Conservation (phyloP, 2,797 vertebrate genomes). For the Acanthopagrus latus region DNA sequence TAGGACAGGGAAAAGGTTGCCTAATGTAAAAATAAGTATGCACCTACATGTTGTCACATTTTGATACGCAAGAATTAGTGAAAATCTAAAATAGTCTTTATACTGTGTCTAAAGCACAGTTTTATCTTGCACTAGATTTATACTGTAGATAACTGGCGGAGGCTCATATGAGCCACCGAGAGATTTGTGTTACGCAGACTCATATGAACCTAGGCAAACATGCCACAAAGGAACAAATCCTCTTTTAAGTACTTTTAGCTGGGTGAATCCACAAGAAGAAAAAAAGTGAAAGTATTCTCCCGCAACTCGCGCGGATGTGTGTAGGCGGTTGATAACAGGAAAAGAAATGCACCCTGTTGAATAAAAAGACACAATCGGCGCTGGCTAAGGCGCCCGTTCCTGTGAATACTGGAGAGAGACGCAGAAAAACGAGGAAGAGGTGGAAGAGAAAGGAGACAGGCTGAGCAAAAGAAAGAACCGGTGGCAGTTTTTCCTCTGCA, state of each 20-base stretch:
- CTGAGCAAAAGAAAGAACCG: constrained; percentile 14
- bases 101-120: constrained; percentile 19
- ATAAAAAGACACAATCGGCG: constrained; percentile 50
- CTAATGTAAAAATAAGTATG: neutral
- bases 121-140: constrained; percentile 24
- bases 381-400: constrained; percentile 23
- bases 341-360: constrained; percentile 44
- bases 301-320: constrained; percentile 37
- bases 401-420: constrained; percentile 36
- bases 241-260: constrained; percentile 58
- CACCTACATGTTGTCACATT: neutral
- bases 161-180: constrained; percentile 37
- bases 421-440: constrained; percentile 8
- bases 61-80: neutral
- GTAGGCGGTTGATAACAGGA: constrained; percentile 58
- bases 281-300: constrained; percentile 47
- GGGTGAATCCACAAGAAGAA: constrained; percentile 50
- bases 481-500: constrained; percentile 60
- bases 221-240: constrained; percentile 57
- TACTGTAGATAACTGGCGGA: constrained; percentile 4
- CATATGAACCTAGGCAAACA: constrained; percentile 44
- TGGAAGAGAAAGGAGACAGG: constrained; percentile 23
- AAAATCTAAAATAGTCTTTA: neutral
- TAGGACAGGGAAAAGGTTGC: too few species aligned
- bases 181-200: constrained; percentile 43